Percentiles rank a stretch among this genome's conserved stretches.
Conservation (phyloP, 2,888 invertebrate species). For the Abscondita cerata region DNA sequence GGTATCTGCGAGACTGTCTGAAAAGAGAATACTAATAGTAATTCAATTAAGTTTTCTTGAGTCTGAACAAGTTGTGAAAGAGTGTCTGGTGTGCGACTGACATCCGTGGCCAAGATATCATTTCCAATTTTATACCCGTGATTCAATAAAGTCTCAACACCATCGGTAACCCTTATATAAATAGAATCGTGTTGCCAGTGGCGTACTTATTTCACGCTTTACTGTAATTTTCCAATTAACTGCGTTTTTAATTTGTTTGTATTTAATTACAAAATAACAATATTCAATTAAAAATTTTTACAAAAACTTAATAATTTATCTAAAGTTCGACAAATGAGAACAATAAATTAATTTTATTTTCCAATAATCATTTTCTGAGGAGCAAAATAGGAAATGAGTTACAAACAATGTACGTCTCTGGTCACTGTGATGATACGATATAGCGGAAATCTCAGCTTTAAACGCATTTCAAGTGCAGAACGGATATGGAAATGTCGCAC, state of each 20-base stretch:
- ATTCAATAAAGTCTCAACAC: conserved; percentile 58
- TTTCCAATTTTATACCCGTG: conserved; percentile 57
- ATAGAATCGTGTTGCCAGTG: conserved; percentile 38
- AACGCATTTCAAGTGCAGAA: conserved; percentile 42
- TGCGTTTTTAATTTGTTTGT: background rate
- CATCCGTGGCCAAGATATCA: conserved; percentile 56
- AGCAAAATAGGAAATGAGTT: too few relatives aligned
- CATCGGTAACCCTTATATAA: conserved; percentile 56
- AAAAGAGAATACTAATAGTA: conserved; percentile 56
- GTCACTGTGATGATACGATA: conserved; percentile 35
- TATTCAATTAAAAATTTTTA: conserved; percentile 2
- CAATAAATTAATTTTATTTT: too few relatives aligned
- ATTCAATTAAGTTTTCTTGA: conserved; percentile 56
- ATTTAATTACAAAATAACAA: background rate
- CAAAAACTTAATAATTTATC: too few relatives aligned
- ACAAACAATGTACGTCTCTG: conserved; percentile 26
- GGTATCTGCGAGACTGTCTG: conserved; percentile 47
- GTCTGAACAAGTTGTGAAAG: conserved; percentile 53
- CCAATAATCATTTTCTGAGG: background rate
- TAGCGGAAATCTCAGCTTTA: conserved; percentile 45
- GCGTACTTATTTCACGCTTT: conserved; percentile 13
- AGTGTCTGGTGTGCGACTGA: conserved; percentile 54
- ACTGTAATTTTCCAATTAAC: background rate
- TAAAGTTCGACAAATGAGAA: too few relatives aligned
- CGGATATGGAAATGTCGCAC: conserved; percentile 48